These are phyloP conservation scores for Cryptoblepharus egeriae DNA, from an alignment of 2,797 vertebrate genomes.

Conservation along the genomic window DNA sequence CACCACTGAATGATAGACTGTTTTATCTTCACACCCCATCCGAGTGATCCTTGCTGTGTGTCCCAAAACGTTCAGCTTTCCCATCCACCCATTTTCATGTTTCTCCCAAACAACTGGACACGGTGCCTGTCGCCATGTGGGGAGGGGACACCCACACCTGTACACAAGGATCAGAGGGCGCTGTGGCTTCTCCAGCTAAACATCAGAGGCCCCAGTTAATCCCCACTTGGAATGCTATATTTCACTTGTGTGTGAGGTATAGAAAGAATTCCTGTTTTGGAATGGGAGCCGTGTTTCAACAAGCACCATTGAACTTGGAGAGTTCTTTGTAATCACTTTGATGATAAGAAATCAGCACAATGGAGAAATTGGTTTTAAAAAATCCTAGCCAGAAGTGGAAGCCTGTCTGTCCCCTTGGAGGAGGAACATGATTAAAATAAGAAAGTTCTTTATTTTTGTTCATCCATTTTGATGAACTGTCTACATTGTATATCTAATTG, in stretches of 20 bases:
- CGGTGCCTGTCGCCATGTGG: too few relatives aligned
- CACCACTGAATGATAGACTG: too few relatives aligned
- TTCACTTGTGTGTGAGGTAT: conserved; percentile 2
- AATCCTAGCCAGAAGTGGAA: background rate
- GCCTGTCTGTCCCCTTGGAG: background rate
- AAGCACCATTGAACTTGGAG: conserved; percentile 16
- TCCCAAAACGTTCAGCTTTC: background rate
- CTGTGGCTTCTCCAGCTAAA: background rate
- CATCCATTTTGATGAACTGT: conserved; percentile 62
- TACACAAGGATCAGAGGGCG: fast-evolving
- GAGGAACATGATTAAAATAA: conserved; percentile 6
- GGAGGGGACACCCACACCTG: too few relatives aligned
- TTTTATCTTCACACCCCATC: background rate
- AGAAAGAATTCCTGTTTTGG: conserved; percentile 3
- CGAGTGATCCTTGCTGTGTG: background rate
- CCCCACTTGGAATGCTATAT: background rate
- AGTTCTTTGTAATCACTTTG: conserved; percentile 22
- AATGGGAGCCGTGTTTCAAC: conserved; percentile 11
- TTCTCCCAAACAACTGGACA: background rate
- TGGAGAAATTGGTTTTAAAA: background rate
- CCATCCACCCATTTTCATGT: background rate
- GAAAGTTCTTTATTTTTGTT: conserved; percentile 50
- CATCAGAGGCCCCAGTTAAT: background rate
- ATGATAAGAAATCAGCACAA: conserved; percentile 63
- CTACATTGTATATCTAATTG: conserved; percentile 67